A percentile compares a stretch with the other conserved stretches of the same genome.
Conservation (phyloP, 2,888 invertebrate species). For the Oscheius myriophilus region DNA sequence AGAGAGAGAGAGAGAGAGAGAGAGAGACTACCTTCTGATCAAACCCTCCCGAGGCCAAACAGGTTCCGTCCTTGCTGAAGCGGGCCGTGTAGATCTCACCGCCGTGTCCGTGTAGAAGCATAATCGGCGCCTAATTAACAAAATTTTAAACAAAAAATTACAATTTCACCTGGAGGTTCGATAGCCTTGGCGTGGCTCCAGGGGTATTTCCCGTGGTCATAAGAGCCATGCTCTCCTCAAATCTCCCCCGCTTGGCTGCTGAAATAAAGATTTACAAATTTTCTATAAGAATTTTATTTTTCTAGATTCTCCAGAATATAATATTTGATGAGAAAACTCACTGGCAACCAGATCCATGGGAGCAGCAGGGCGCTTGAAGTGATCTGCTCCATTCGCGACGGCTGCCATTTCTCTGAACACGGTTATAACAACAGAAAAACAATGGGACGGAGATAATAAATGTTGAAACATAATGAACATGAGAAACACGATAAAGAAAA, state of each 20-base stretch:
- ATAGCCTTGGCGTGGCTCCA: slow-evolving; percentile 15
- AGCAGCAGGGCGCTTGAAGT: slow-evolving; percentile 33
- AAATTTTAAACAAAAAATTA: background rate
- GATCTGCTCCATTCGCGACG: slow-evolving; percentile 16
- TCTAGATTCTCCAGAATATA: no score
- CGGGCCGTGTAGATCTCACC: slow-evolving; percentile 92
- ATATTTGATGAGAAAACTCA: no score
- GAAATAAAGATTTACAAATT: no score
- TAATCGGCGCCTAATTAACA: slow-evolving; percentile 48
- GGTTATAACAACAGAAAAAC: slow-evolving; percentile 1
- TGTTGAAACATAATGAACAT: background rate
- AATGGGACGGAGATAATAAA: background rate
- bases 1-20: slow-evolving; percentile 4
- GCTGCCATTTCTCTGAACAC: slow-evolving; percentile 21
- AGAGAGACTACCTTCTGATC: slow-evolving; percentile 82
- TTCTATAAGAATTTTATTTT: no score
- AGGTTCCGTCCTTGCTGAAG: slow-evolving; percentile 95
- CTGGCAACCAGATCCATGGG: slow-evolving; percentile 31
- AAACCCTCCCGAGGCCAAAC: slow-evolving; percentile 91
- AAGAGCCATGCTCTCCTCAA: slow-evolving; percentile 30
- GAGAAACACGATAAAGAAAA: slow-evolving; percentile 12
- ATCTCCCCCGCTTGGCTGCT: slow-evolving; percentile 37
- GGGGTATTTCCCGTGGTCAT: slow-evolving; percentile 4
- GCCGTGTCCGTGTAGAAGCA: slow-evolving; percentile 84
- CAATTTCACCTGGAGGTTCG: slow-evolving; percentile 30